phyloP scores from a whole-genome alignment of 2,113 vertebrate genomes.

The Cheirogaleus medius region DNA sequence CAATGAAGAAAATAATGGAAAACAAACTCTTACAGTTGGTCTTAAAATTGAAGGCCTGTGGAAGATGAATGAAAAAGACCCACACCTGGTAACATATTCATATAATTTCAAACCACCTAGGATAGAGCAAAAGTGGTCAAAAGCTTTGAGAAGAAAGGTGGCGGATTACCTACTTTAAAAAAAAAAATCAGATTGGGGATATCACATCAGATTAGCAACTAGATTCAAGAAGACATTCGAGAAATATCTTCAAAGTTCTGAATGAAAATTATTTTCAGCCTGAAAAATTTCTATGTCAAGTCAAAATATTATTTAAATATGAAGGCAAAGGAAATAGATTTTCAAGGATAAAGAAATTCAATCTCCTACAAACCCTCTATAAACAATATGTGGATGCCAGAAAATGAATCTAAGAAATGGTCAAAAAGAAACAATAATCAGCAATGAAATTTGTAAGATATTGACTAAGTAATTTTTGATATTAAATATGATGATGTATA shows the following conservation, averaged over 20 bases:
- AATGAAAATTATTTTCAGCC: neutral
- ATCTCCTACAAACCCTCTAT: neutral
- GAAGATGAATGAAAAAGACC: neutral
- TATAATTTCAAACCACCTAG: neutral
- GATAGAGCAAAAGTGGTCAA: neutral
- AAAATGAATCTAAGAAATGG: neutral
- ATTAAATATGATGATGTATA: conserved; percentile 3
- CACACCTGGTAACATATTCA: neutral
- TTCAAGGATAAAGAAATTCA: neutral
- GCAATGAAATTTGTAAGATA: neutral
- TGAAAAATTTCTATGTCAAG: neutral
- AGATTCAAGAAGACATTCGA: neutral
- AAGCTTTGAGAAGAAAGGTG: neutral
- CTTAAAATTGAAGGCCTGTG: neutral
- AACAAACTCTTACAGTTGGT: neutral
- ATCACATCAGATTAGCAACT: neutral
- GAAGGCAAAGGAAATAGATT: neutral
- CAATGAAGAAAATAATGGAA: conserved; percentile 5
- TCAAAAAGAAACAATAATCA: neutral
- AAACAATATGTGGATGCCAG: neutral
- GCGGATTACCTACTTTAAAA: neutral
- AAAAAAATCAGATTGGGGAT: neutral
- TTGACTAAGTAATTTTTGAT: neutral
- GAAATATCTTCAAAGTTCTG: neutral
- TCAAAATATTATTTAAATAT: neutral